Percentiles rank a stretch among this genome's conserved stretches.
phyloP scores from a whole-genome alignment of 1,140 invertebrate genomes.

The Hermetia illucens region DNA sequence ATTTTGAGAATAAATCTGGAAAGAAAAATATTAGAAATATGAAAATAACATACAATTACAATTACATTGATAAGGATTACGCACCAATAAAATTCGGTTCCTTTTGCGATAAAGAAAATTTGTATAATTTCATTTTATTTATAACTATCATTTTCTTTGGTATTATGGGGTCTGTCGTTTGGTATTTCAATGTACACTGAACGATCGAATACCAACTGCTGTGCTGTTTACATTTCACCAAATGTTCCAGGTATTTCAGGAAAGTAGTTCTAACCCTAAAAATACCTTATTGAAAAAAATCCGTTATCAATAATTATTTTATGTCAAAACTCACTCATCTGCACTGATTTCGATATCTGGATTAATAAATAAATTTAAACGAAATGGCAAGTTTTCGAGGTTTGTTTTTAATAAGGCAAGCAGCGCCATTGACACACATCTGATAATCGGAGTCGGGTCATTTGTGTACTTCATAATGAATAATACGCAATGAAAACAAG shows the following conservation, averaged over 20 bases:
- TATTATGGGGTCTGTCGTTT: slow-evolving; percentile 3
- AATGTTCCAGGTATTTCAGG: slow-evolving; percentile 19
- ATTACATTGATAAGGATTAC: not conserved
- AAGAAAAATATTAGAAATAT: not conserved
- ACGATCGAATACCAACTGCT: slow-evolving; percentile 23
- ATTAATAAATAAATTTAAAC: too few relatives aligned
- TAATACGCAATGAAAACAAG: too few relatives aligned
- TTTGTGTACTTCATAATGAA: not conserved
- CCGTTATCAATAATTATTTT: not conserved
- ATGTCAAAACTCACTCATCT: too few relatives aligned
- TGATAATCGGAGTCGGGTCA: not conserved
- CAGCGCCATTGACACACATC: slow-evolving; percentile 1
- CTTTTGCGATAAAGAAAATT: slow-evolving; percentile 19
- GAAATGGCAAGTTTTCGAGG: too few relatives aligned
- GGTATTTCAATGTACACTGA: slow-evolving; percentile 20
- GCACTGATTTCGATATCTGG: too few relatives aligned
- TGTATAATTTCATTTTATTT: slow-evolving; percentile 11
- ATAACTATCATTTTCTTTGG: not conserved
- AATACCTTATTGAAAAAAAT: too few relatives aligned
- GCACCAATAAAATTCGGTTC: slow-evolving; percentile 20
- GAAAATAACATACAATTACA: not conserved
- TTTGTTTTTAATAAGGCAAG: not conserved
- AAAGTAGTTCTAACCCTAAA: slow-evolving; percentile 14
- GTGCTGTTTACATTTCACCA: slow-evolving; percentile 23
- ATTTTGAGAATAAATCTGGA: slow-evolving; percentile 19